Percentiles rank a stretch among this genome's conserved stretches.
These are phyloP conservation scores for Oryzias curvinotus DNA, from an alignment of 2,113 vertebrate genomes.

Conservation along the genomic window DNA sequence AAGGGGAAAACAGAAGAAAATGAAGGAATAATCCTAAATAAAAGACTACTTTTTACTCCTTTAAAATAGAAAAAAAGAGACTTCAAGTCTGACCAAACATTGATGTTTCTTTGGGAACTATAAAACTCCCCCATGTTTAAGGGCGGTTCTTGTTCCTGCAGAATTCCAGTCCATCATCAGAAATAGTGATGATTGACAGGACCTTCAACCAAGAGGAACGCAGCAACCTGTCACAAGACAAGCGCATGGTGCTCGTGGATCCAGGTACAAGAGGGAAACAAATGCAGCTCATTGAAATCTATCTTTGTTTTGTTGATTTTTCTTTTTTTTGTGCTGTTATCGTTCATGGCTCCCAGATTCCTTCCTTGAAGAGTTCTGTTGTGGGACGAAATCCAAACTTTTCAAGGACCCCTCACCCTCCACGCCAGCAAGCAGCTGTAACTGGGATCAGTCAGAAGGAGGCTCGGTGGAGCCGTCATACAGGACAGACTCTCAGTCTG, in stretches of 20 bases:
- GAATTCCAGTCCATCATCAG: constrained; percentile 93
- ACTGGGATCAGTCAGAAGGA: constrained; percentile 35
- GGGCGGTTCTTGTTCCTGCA: constrained; percentile 33
- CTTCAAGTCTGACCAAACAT: too few relatives aligned
- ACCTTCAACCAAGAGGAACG: constrained; percentile 98
- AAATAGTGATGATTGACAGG: constrained; percentile 98
- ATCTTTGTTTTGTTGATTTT: not conserved
- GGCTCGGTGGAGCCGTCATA: constrained; percentile 54
- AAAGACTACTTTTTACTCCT: too few relatives aligned
- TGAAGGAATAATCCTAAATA: too few relatives aligned
- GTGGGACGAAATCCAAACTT: constrained; percentile 80
- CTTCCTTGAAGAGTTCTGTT: constrained; percentile 95
- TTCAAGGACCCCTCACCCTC: constrained; percentile 48
- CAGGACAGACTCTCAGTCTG: constrained; percentile 75
- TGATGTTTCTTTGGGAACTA: not conserved
- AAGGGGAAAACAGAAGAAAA: too few relatives aligned
- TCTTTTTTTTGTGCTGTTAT: not conserved
- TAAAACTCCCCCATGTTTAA: not conserved
- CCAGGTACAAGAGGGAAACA: constrained; percentile 80
- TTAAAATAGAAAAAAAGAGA: too few relatives aligned
- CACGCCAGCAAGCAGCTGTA: constrained; percentile 27
- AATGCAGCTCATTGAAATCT: not conserved
- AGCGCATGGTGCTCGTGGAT: constrained; percentile 90
- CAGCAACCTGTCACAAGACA: constrained; percentile 89
- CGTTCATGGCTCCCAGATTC: constrained; percentile 76